These are phyloP conservation scores for Pseudonaja textilis DNA, from an alignment of 2,113 vertebrate species.

Conservation along the genomic window DNA sequence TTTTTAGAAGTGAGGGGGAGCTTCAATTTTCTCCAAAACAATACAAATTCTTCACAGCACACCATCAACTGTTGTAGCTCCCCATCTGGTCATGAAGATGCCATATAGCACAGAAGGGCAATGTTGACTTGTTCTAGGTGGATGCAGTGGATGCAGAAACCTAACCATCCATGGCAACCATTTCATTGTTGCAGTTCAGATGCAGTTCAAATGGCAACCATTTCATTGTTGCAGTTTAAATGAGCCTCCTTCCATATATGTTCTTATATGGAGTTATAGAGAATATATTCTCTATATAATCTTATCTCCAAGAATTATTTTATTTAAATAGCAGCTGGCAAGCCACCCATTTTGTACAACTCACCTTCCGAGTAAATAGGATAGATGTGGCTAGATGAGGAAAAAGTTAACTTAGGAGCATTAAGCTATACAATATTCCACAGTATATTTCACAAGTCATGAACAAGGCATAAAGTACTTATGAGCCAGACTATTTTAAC, in stretches of 20 bases:
- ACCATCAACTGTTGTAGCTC: neutral
- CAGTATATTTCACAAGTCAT: neutral
- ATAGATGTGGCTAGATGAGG: neutral
- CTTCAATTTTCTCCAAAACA: neutral
- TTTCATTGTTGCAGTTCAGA: neutral
- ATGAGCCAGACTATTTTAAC: neutral
- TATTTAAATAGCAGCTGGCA: neutral
- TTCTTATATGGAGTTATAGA: neutral
- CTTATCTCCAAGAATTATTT: neutral
- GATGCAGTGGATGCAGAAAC: neutral
- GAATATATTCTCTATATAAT: neutral
- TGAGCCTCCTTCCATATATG: neutral
- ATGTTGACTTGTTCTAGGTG: neutral
- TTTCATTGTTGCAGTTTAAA: neutral
- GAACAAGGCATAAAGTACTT: neutral
- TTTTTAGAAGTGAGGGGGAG: accelerated
- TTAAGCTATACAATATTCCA: neutral
- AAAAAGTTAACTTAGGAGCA: neutral
- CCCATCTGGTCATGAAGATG: neutral
- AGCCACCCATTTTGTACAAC: neutral
- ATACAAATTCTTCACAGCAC: neutral
- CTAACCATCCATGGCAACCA: neutral
- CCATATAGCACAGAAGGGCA: neutral
- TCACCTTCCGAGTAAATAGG: neutral
- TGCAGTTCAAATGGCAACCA: neutral